Evolutionary conservation across 2,113 vertebrate genomes (phyloP).

Genomic region (Syrrhaptes paradoxus): DNA sequence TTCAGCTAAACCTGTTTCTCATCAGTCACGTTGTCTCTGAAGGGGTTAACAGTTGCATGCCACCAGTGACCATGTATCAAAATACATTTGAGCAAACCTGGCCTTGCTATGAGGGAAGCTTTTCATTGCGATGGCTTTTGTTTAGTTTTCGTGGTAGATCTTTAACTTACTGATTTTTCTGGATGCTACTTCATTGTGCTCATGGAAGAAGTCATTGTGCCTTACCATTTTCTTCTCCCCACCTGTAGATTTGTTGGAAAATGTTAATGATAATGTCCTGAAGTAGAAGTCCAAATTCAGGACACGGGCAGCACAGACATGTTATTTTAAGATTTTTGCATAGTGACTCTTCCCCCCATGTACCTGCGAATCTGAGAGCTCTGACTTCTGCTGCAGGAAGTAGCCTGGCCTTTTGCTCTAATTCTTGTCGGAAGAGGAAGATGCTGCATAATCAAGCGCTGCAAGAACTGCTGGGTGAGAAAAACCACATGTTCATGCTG

Average conservation of each 20-base stretch:
- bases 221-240: background rate
- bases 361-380: background rate
- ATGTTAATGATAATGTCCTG: background rate
- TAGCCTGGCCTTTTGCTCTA: background rate
- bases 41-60: background rate
- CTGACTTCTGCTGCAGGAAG: background rate
- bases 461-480: background rate
- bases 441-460: background rate
- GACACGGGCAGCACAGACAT: background rate
- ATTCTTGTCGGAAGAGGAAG: background rate
- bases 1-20: background rate
- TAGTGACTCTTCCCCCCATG: background rate
- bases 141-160: background rate
- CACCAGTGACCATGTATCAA: background rate
- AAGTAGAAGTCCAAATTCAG: background rate
- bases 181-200: background rate
- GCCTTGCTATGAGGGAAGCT: background rate
- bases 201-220: fast-evolving
- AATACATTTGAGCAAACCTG: background rate
- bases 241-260: background rate
- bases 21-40: fast-evolving
- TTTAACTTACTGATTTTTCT: background rate
- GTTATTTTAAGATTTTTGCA: background rate
- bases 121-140: background rate
- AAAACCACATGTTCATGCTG: background rate